Conservation (phyloP, 1,140 invertebrate genomes). For the Euschistus heros region DNA sequence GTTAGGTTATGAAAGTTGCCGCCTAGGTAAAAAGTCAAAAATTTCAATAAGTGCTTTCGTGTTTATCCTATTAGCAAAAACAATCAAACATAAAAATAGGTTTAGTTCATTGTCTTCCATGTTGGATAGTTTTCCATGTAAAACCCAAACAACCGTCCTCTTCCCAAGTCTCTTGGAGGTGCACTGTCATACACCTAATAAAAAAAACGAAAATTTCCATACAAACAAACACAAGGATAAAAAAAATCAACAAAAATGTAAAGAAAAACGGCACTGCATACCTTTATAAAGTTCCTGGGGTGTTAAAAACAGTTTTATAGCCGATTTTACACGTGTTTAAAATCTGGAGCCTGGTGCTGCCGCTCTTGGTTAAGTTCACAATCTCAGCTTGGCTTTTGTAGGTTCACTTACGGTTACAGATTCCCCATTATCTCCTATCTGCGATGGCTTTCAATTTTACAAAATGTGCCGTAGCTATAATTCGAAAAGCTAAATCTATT, state of each 20-base stretch:
- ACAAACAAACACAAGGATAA: constrained; percentile 17
- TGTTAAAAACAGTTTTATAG: background rate
- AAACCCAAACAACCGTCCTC: constrained; percentile 7
- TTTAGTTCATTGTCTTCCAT: constrained; percentile 4
- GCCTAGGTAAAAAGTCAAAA: constrained; percentile 5
- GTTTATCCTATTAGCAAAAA: background rate
- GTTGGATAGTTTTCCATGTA: constrained; percentile 10
- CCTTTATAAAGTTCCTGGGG: background rate
- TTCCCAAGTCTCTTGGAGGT: background rate
- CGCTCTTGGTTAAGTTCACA: background rate
- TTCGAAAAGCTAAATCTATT: too few relatives aligned
- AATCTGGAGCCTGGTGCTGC: background rate
- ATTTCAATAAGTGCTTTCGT: background rate
- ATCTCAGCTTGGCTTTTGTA: background rate
- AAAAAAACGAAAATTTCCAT: constrained; percentile 17
- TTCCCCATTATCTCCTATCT: too few relatives aligned
- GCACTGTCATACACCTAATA: constrained; percentile 11
- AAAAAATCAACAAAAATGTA: constrained; percentile 13
- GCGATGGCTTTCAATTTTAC: too few relatives aligned
- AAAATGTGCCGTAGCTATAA: too few relatives aligned
- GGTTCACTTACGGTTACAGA: too few relatives aligned
- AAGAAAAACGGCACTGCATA: constrained; percentile 9
- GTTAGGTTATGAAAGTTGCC: constrained; percentile 14
- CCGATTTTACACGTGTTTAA: constrained; percentile 10
- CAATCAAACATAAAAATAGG: background rate